Base-by-base conservation (phyloP, 2,797 vertebrate genomes). In the Cuculus canorus region DNA sequence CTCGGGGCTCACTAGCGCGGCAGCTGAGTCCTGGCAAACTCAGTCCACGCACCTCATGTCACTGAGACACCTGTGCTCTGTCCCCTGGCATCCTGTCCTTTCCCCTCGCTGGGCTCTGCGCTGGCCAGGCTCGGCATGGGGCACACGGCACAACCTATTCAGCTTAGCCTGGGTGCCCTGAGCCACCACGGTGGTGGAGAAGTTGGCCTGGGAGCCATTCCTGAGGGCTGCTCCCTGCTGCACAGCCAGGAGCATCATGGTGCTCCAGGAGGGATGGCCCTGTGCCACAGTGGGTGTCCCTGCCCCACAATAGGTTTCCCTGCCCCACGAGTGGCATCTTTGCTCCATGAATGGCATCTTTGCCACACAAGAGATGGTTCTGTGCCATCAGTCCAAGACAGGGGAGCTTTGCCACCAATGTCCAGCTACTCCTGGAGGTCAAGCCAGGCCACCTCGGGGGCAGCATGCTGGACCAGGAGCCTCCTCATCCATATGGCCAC, bases 191-290 rank as follows among this genome's bases (percentile, higher is more conserved):
- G 5, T 4, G 22, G 9, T 3, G 37, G 24, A 57, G 43, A 12
- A 53, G 25, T 33, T 24, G 69, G 13, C 7, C 7, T 3, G 52
- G 77, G 45, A 82, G 28, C n/a, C 28, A 0, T 13, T 56, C 48
- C 43, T 3, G 6, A 17, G 45, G 48, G 12, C 33, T 65, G 77
- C 8, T 43, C 10, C 21, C 15, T 3, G 2, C 17, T 16, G 13
- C 43, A 6, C 0, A 0, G 28, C 14, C 0, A 0, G 71, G 25
- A n/a, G n/a, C n/a, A n/a, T n/a, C n/a, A n/a, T n/a, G n/a, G n/a
- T n/a, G n/a, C n/a, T n/a, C 9, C 75, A 52, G 24, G 17, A 13
- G 15, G 45, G 35, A n/a, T n/a, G n/a, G n/a, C n/a, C n/a, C n/a
- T n/a, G n/a, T n/a, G n/a, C n/a, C n/a, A n/a, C n/a, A n/a, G n/a